phyloP scores from a whole-genome alignment of 2,888 invertebrate genomes.

The Agrochola litura region DNA sequence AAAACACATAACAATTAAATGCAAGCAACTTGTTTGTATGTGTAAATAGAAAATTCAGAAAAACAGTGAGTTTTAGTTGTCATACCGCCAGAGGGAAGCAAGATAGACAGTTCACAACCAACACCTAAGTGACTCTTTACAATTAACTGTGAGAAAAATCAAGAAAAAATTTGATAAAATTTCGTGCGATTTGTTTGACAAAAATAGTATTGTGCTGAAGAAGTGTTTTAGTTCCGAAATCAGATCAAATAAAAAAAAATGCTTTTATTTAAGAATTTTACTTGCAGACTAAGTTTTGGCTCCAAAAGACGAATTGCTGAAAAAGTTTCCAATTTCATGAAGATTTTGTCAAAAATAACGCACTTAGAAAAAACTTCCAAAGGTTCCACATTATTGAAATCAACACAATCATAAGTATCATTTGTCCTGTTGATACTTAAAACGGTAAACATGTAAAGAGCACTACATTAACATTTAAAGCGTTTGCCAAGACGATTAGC shows the following conservation, averaged over 20 bases:
- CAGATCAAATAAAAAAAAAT: neutral
- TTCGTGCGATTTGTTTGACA: conserved; percentile 58
- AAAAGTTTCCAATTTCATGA: neutral
- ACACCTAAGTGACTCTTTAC: conserved; percentile 80
- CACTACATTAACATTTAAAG: conserved; percentile 84
- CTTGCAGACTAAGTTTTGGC: conserved; percentile 30
- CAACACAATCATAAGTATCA: conserved; percentile 44
- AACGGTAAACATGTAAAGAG: conserved; percentile 75
- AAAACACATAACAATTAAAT: conserved; percentile 79
- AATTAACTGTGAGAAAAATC: conserved; percentile 47
- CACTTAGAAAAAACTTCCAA: conserved; percentile 33
- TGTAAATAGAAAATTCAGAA: conserved; percentile 75
- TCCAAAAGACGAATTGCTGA: conserved; percentile 22
- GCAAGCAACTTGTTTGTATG: conserved; percentile 83
- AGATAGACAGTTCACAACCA: conserved; percentile 80
- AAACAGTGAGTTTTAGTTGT: conserved; percentile 76
- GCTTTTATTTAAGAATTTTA: neutral
- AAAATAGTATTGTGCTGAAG: conserved; percentile 30
- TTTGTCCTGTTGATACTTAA: conserved; percentile 35
- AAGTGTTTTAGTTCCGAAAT: neutral
- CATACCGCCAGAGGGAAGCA: conserved; percentile 80
- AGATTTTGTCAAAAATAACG: conserved; percentile 55
- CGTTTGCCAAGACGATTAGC: conserved; percentile 85
- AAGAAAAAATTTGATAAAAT: conserved; percentile 39
- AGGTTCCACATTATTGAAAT: conserved; percentile 1